Conservation (phyloP, 1,140 invertebrate genomes). For the Agraylea sexmaculata region DNA sequence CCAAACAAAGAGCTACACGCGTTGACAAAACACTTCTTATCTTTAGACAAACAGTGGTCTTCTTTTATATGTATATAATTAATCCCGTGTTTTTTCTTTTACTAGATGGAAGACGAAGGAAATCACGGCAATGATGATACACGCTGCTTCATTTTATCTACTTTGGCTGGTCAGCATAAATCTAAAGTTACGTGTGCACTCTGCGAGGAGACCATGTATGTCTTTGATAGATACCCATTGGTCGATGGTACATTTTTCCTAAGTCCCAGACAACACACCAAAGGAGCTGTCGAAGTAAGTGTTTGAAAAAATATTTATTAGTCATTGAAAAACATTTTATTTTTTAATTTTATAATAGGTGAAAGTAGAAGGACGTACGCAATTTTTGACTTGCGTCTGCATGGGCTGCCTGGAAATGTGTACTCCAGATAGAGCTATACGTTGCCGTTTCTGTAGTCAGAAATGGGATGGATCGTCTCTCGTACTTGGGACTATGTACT, state of each 20-base stretch:
- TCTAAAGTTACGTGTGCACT: conserved; percentile 76
- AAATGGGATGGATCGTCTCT: conserved; percentile 88
- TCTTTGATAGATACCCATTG: conserved; percentile 93
- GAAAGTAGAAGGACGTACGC: conserved; percentile 74
- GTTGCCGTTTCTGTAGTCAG: conserved; percentile 69
- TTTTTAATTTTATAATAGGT: conserved; percentile 47
- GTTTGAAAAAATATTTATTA: neutral
- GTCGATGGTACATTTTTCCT: conserved; percentile 96
- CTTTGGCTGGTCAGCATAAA: conserved; percentile 72
- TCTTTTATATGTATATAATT: conserved; percentile 5
- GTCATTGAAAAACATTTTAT: too few relatives aligned
- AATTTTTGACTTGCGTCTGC: conserved; percentile 87
- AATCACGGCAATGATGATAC: conserved; percentile 96
- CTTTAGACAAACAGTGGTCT: conserved; percentile 1
- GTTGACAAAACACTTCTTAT: too few relatives aligned
- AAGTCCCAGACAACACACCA: conserved; percentile 79
- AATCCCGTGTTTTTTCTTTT: conserved; percentile 30
- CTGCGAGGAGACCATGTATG: conserved; percentile 76
- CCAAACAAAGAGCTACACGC: too few relatives aligned
- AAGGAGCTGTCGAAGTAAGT: conserved; percentile 70
- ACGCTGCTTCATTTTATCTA: conserved; percentile 83
- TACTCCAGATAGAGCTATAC: conserved; percentile 55
- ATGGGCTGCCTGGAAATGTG: conserved; percentile 82
- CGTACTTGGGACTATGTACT: conserved; percentile 93
- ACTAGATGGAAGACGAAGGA: conserved; percentile 93